Evolutionary conservation across 2,888 invertebrate genomes (phyloP).

Genomic region (Agrypnus murinus): DNA sequence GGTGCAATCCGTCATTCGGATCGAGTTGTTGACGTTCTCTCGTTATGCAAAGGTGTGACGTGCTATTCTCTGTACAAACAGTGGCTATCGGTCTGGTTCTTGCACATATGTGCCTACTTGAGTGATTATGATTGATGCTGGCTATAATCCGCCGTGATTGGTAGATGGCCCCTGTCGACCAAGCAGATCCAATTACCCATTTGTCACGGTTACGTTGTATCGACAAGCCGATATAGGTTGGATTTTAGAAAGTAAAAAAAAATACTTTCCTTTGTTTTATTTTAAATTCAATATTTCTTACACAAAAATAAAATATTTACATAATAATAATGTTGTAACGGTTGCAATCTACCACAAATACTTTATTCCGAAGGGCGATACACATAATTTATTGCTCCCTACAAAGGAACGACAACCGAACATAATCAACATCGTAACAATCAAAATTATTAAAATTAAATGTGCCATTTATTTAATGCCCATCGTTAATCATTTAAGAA

Average conservation of each 20-base stretch:
- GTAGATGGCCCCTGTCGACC: conserved; percentile 51
- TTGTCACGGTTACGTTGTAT: conserved; percentile 37
- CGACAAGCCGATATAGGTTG: conserved; percentile 25
- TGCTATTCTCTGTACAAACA: conserved; percentile 49
- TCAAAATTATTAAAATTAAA: too few relatives aligned
- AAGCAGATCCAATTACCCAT: conserved; percentile 53
- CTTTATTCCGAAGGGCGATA: too few relatives aligned
- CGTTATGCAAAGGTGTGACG: conserved; percentile 52
- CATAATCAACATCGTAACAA: too few relatives aligned
- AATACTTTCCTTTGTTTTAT: too few relatives aligned
- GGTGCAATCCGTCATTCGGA: conserved; percentile 53
- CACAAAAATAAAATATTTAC: too few relatives aligned
- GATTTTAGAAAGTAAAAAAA: neutral
- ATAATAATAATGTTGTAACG: too few relatives aligned
- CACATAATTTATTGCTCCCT: too few relatives aligned
- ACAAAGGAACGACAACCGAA: too few relatives aligned
- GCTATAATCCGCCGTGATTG: conserved; percentile 53
- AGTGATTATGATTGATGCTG: conserved; percentile 58
- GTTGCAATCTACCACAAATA: too few relatives aligned
- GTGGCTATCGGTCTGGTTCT: conserved; percentile 48
- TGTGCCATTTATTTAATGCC: too few relatives aligned
- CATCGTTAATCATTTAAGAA: too few relatives aligned
- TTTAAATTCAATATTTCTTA: too few relatives aligned
- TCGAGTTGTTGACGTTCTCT: conserved; percentile 53
- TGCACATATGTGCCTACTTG: conserved; percentile 53